Evolutionary conservation across 2,797 vertebrate species (phyloP).

Genomic region (Propithecus deckenii): DNA sequence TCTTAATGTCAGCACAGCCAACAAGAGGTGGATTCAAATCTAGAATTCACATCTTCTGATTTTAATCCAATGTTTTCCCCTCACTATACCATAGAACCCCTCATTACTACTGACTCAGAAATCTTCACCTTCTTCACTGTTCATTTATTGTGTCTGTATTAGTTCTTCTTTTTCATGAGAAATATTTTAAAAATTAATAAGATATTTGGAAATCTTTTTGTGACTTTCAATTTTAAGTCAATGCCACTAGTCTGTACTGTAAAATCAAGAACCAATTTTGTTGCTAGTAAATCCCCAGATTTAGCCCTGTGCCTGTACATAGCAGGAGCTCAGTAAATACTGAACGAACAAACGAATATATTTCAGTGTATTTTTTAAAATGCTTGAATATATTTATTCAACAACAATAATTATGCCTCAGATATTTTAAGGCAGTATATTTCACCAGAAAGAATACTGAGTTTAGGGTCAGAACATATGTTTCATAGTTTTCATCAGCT

Average conservation of each 20-base stretch:
- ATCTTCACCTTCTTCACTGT: background rate
- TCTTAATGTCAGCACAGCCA: background rate
- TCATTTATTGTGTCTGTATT: background rate
- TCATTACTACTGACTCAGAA: background rate
- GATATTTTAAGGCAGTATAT: background rate
- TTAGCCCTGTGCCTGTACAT: background rate
- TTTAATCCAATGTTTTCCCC: background rate
- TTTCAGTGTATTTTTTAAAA: background rate
- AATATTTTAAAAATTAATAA: background rate
- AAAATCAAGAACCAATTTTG: background rate
- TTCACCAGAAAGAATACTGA: background rate
- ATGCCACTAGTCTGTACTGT: background rate
- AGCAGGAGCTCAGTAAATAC: background rate
- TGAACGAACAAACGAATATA: background rate
- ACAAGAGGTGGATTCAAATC: background rate
- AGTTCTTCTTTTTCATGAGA: background rate
- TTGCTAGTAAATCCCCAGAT: background rate
- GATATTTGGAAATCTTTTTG: background rate
- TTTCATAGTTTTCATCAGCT: background rate
- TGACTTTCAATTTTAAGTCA: background rate
- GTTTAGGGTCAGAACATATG: background rate
- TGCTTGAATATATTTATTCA: background rate
- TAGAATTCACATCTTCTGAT: background rate
- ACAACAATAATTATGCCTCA: background rate
- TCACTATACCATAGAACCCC: background rate